phyloP scores from a whole-genome alignment of 2,113 vertebrate species.

The Passer montanus region DNA sequence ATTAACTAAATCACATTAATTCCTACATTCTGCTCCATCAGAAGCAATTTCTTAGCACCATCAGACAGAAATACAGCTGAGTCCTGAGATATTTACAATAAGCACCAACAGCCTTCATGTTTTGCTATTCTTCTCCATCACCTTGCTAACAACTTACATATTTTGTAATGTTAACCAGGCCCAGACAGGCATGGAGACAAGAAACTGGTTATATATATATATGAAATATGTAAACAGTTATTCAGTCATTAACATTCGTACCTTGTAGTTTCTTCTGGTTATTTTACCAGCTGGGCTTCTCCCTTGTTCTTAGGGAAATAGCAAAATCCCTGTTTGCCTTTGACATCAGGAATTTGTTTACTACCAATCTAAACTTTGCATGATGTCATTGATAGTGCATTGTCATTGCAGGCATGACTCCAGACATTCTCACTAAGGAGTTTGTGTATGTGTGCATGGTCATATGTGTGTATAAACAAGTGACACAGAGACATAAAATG shows the following conservation, averaged over 20 bases:
- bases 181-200: neutral
- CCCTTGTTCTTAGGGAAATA: neutral
- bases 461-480: neutral
- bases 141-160: neutral
- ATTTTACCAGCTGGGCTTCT: neutral
- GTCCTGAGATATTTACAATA: neutral
- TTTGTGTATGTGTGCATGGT: neutral
- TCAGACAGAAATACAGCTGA: neutral
- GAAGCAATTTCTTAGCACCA: neutral
- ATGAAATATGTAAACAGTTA: neutral
- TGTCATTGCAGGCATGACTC: neutral
- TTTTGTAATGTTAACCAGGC: neutral
- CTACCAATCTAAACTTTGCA: neutral
- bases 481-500: neutral
- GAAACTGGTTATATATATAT: neutral
- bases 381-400: neutral
- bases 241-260: neutral
- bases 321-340: neutral
- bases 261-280: neutral
- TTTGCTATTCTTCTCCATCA: conserved; percentile 7
- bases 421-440: neutral
- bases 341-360: neutral
- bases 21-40: neutral
- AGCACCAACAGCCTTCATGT: neutral
- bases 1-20: neutral